phyloP scores from a whole-genome alignment of 2,797 vertebrate species.

The Orestias chungarensis region DNA sequence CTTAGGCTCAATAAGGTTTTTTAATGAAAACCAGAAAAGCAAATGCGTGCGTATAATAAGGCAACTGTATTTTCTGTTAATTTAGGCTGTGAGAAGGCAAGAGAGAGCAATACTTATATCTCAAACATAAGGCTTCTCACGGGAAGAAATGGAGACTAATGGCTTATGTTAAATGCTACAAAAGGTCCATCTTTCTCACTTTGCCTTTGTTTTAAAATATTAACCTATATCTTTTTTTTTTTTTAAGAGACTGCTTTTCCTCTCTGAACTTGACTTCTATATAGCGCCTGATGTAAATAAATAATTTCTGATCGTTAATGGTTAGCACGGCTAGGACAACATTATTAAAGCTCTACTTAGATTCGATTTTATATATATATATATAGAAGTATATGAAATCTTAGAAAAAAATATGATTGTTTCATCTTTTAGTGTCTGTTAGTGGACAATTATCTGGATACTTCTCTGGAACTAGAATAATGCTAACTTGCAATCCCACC shows the following conservation, averaged over 20 bases:
- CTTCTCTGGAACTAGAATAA: background rate
- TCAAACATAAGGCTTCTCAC: background rate
- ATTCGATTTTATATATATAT: background rate
- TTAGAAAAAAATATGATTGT: background rate
- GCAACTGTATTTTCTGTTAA: background rate
- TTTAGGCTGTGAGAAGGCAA: background rate
- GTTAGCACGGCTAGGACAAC: background rate
- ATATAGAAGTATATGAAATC: background rate
- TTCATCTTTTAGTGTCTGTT: background rate
- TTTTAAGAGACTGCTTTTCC: background rate
- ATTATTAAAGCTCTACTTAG: background rate
- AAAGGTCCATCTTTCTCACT: background rate
- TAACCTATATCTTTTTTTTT: too few species aligned
- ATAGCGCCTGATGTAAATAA: background rate
- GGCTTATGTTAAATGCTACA: background rate
- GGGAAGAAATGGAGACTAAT: background rate
- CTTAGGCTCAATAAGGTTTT: background rate
- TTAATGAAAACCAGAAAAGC: too few species aligned
- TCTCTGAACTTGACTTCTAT: background rate
- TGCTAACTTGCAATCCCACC: slow-evolving; percentile 4
- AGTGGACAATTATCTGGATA: background rate
- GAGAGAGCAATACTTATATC: background rate
- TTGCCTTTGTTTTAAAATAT: background rate
- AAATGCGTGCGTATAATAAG: too few species aligned
- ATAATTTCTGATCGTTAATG: background rate